phyloP scores from a whole-genome alignment of 2,888 invertebrate species.

The Polydesmus complanatus region DNA sequence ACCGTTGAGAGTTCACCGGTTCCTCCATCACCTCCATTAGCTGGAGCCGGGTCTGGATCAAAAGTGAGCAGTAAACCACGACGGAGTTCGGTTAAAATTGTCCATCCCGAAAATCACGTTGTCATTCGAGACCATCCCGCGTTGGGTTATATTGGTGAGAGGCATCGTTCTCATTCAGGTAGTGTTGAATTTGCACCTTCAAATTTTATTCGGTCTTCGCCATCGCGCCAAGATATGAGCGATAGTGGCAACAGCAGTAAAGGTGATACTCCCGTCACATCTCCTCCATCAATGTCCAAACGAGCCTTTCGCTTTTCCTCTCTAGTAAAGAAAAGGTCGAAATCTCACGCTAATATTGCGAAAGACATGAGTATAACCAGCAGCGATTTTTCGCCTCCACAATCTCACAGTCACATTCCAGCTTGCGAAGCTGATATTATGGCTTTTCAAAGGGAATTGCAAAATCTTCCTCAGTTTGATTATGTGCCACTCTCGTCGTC shows the following conservation, averaged over 20 bases:
- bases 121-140: conserved; percentile 29
- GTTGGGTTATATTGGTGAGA: conserved; percentile 24
- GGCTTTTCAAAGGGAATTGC: conserved; percentile 42
- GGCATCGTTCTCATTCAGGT: conserved; percentile 18
- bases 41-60: conserved; percentile 20
- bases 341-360: conserved; percentile 22
- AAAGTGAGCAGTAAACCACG: conserved; percentile 16
- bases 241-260: conserved; percentile 18
- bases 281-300: conserved; percentile 19
- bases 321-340: conserved; percentile 29
- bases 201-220: background rate
- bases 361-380: background rate
- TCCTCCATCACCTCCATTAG: conserved; percentile 15
- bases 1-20: conserved; percentile 21
- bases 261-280: conserved; percentile 19
- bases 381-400: conserved; percentile 11
- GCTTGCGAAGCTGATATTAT: conserved; percentile 37
- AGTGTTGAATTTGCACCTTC: conserved; percentile 4
- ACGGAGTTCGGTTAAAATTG: conserved; percentile 11
- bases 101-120: conserved; percentile 23
- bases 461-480: conserved; percentile 39
- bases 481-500: conserved; percentile 28
- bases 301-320: conserved; percentile 31
- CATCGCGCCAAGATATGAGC: conserved; percentile 9
- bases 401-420: conserved; percentile 4